Conservation (phyloP, 2,888 invertebrate genomes). For the Idaea straminata region DNA sequence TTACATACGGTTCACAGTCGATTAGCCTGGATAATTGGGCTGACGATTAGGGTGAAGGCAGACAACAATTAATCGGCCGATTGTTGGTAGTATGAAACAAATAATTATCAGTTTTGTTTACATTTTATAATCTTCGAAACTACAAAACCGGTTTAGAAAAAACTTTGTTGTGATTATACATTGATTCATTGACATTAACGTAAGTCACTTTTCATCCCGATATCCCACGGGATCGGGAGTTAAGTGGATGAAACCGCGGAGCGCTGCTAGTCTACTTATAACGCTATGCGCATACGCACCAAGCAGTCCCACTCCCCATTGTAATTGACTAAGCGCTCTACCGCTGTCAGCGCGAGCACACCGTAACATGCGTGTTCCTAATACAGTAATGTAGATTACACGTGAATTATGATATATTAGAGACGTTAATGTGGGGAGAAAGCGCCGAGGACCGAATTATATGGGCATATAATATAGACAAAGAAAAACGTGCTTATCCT, state of each 20-base stretch:
- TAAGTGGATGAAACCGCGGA: no score
- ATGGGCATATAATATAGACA: no score
- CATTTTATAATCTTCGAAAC: no score
- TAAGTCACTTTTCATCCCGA: no score
- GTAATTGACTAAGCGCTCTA: neutral
- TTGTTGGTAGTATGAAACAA: no score
- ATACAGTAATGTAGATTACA: neutral
- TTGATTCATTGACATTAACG: no score
- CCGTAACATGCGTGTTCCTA: neutral
- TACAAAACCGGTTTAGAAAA: no score
- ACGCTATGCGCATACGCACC: neutral
- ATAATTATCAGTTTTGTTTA: no score
- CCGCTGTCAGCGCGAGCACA: neutral
- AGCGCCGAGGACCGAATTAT: neutral
- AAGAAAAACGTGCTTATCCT: no score
- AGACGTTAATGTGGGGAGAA: neutral
- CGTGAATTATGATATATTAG: neutral
- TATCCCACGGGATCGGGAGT: no score
- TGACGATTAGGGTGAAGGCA: neutral
- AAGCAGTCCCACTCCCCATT: slow-evolving; percentile 1
- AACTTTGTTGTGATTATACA: no score
- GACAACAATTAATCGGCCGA: neutral
- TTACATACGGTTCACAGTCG: neutral
- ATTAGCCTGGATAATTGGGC: neutral
- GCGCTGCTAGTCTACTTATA: neutral